Evolutionary conservation across 2,113 vertebrate species (phyloP), one percentile per base, ranked within the genome.

Genomic region (Microcebus lehilahytsara): DNA sequence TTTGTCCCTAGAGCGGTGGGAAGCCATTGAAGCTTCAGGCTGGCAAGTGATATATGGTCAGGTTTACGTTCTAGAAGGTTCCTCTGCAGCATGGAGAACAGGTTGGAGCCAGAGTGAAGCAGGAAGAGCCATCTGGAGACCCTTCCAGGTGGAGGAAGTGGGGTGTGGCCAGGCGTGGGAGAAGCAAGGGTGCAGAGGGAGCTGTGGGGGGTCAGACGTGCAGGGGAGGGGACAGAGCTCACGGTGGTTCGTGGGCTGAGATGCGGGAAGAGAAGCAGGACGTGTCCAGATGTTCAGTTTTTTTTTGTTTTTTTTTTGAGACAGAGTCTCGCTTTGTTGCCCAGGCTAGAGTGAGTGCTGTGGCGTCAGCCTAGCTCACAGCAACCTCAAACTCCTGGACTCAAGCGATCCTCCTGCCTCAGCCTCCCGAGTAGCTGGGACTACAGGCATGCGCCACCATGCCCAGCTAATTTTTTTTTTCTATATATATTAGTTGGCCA

Each of bases 191-290:
- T 58, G 30, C 20, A 1, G 81, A 72, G 30, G 16, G 42, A 27
- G 67, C 56, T 5, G 37, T 25, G 37, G 23, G 11, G 37, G 66
- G 71, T 56, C 2, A 2, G 11, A 51, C 13, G 37, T 72, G 71
- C 5, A n/a, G 23, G 69, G 69, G 69, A 71, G n/a, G 20, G 3
- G 2, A 11, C 19, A 40, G 69, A 37, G 69, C 37, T 42, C 71
- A 5, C 5, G 6, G 40, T 9, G 40, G 13, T 74, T 19, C 37
- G 0, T 0, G 17, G 6, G 37, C 25, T 22, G 6, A 58, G 67
- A 40, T 32, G 17, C 8, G 19, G 80, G 23, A 19, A 7, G 79
- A 56, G 53, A 51, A 51, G 51, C 13, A 3, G 9, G 67, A n/a
- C 20, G 3, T 0, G 16, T 10, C n/a, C 37, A 40, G 37, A 40